Percentiles rank a stretch among this genome's conserved stretches.
These are phyloP conservation scores for Nyctibius bracteatus DNA, from an alignment of 2,113 vertebrate genomes.

Conservation along the genomic window DNA sequence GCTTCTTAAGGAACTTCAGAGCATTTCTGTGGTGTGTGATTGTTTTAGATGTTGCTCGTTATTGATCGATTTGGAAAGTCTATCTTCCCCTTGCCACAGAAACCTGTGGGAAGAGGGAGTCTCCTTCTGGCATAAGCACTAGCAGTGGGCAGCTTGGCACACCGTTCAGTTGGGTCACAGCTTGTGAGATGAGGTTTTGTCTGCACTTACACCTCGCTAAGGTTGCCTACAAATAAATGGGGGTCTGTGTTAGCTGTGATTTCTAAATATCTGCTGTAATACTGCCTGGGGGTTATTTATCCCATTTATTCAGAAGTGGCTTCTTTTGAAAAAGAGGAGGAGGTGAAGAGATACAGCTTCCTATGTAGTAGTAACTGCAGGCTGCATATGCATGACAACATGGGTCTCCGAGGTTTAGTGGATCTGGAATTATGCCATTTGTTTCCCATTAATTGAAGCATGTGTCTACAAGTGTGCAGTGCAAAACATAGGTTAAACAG, in stretches of 20 bases:
- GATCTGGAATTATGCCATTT: slow-evolving; percentile 33
- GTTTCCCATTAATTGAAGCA: slow-evolving; percentile 51
- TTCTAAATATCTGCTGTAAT: neutral
- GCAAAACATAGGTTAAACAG: slow-evolving; percentile 2
- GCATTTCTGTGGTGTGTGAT: neutral
- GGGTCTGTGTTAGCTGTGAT: neutral
- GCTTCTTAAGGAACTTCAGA: neutral
- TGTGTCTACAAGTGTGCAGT: slow-evolving; percentile 6
- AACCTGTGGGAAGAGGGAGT: neutral
- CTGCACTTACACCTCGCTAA: neutral
- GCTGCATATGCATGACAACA: neutral
- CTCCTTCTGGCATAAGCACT: neutral
- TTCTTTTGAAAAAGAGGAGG: neutral
- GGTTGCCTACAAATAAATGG: neutral
- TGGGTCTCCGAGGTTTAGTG: slow-evolving; percentile 48
- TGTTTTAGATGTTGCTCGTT: neutral
- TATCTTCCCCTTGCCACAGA: neutral
- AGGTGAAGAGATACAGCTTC: slow-evolving; percentile 18
- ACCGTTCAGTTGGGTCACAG: neutral
- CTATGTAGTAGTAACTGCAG: neutral
- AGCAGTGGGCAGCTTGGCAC: neutral
- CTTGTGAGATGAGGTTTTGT: neutral
- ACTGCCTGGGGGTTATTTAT: neutral
- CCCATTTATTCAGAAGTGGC: slow-evolving; percentile 2
- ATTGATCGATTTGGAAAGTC: neutral